Conservation (phyloP, 2,888 invertebrate species). For the Blera fallax region DNA sequence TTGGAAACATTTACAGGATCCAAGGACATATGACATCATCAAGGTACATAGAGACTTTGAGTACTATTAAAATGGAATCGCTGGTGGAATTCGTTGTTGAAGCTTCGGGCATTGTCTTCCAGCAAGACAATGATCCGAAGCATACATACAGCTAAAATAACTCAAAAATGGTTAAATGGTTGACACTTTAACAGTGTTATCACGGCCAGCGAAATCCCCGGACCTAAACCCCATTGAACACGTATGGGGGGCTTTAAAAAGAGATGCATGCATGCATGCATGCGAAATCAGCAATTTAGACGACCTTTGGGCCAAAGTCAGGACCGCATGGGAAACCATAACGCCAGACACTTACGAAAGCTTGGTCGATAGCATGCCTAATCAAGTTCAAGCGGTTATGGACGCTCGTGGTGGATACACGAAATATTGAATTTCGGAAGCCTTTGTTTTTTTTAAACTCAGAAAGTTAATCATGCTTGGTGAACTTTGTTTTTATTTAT, state of each 20-base stretch:
- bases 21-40: background rate
- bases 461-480: too few relatives aligned
- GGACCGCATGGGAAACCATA: background rate
- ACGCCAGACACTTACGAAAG: background rate
- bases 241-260: background rate
- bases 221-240: background rate
- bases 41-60: too few relatives aligned
- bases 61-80: too few relatives aligned
- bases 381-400: conserved; percentile 11
- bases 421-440: background rate
- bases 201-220: background rate
- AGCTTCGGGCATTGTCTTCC: too few relatives aligned
- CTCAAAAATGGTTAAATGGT: background rate
- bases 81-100: too few relatives aligned
- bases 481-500: too few relatives aligned
- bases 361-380: background rate
- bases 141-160: background rate
- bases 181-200: background rate
- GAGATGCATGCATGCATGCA: background rate
- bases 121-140: background rate
- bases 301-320: conserved; percentile 1
- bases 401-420: background rate
- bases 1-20: background rate
- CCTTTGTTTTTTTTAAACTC: too few relatives aligned
- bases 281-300: background rate